Conservation (phyloP, 2,888 invertebrate genomes). For the Coenonympha arcania region DNA sequence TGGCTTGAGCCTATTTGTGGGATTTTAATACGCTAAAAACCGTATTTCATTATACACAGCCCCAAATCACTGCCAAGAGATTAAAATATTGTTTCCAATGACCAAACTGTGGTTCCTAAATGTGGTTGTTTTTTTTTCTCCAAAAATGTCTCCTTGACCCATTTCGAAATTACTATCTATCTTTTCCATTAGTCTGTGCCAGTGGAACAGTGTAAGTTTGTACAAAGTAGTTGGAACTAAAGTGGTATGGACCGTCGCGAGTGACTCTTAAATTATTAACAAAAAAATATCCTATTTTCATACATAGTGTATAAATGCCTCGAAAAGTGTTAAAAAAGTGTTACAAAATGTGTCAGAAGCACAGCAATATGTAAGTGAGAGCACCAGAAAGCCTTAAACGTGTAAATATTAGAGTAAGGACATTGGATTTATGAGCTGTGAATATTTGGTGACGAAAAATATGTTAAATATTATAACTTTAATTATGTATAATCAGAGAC, state of each 20-base stretch:
- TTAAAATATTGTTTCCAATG: too few species aligned
- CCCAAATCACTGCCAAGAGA: too few species aligned
- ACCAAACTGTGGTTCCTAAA: too few species aligned
- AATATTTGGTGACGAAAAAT: constrained; percentile 44
- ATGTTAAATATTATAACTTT: constrained; percentile 40
- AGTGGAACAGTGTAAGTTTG: constrained; percentile 14
- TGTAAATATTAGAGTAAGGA: constrained; percentile 64
- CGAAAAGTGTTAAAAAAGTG: constrained; percentile 9
- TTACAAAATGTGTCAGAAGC: constrained; percentile 28
- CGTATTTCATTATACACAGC: too few species aligned
- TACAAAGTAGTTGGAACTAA: constrained; percentile 1
- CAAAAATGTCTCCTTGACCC: too few species aligned
- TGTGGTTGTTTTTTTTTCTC: too few species aligned
- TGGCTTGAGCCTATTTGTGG: too few species aligned
- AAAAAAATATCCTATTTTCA: constrained; percentile 33
- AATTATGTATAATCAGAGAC: not conserved
- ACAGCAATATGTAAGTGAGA: constrained; percentile 45
- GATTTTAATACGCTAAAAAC: too few species aligned
- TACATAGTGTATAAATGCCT: constrained; percentile 32
- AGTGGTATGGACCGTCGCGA: constrained; percentile 13
- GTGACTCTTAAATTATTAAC: constrained; percentile 33
- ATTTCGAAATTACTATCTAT: not conserved
- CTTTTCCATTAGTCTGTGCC: not conserved
- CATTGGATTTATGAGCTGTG: constrained; percentile 47
- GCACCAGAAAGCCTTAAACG: constrained; percentile 65